Percentiles rank a stretch among this genome's conserved stretches.
These are phyloP conservation scores for Psittacus erithacus DNA, from an alignment of 2,113 vertebrate genomes.

Conservation along the genomic window DNA sequence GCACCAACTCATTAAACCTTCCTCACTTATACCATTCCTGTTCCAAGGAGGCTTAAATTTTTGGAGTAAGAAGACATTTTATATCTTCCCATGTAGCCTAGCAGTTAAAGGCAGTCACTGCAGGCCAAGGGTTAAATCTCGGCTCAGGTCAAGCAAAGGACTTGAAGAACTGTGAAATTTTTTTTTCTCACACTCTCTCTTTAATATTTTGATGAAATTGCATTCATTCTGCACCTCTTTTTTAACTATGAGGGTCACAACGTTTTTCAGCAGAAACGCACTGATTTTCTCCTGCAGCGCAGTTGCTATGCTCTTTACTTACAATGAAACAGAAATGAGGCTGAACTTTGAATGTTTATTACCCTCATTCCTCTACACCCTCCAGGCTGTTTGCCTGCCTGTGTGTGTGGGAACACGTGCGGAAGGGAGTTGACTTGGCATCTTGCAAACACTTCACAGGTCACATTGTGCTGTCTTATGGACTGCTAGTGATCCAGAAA, in stretches of 20 bases:
- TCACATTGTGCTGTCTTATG: neutral
- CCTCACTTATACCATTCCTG: neutral
- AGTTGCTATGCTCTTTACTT: neutral
- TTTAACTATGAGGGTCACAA: neutral
- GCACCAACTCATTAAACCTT: neutral
- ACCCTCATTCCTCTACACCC: neutral
- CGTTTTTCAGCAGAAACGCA: neutral
- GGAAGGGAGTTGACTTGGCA: neutral
- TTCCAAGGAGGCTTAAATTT: neutral
- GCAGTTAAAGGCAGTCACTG: neutral
- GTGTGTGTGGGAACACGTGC: neutral
- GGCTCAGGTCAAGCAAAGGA: neutral
- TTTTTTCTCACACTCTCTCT: neutral
- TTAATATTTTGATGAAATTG: neutral
- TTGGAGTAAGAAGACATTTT: neutral
- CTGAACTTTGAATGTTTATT: neutral
- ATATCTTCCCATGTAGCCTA: neutral
- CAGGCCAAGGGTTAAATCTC: neutral
- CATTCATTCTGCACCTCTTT: neutral
- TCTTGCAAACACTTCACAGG: neutral
- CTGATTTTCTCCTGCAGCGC: neutral
- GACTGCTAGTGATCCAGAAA: constrained; percentile 11
- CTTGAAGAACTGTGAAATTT: neutral
- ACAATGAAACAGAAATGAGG: neutral
- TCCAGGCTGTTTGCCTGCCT: constrained; percentile 3